These are phyloP conservation scores for Xanthia icteritia DNA, from an alignment of 2,888 invertebrate genomes.

Conservation along the genomic window DNA sequence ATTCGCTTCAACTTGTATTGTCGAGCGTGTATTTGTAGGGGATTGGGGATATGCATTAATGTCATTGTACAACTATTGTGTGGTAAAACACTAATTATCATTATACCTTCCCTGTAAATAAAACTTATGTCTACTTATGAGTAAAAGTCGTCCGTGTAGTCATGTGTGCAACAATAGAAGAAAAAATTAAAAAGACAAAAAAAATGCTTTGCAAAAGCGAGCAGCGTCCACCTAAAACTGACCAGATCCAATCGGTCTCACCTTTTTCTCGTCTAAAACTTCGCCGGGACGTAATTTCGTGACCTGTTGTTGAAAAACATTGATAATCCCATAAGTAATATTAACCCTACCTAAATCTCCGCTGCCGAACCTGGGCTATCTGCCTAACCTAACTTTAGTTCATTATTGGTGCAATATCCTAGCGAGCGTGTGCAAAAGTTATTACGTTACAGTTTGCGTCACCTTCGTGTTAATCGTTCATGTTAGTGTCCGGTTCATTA, in stretches of 20 bases:
- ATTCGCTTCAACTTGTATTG: slow-evolving; percentile 40
- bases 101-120: slow-evolving; percentile 55
- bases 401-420: slow-evolving; percentile 83
- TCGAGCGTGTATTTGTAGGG: slow-evolving; percentile 47
- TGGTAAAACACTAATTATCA: slow-evolving; percentile 66
- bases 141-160: slow-evolving; percentile 69
- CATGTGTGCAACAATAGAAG: slow-evolving; percentile 74
- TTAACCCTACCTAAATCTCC: slow-evolving; percentile 83
- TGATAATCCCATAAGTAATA: slow-evolving; percentile 82
- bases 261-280: slow-evolving; percentile 98
- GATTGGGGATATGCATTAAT: slow-evolving; percentile 31
- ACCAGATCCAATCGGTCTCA: slow-evolving; percentile 92
- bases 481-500: slow-evolving; percentile 84
- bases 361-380: slow-evolving; percentile 84
- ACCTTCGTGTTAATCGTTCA: slow-evolving; percentile 82
- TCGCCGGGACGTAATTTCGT: slow-evolving; percentile 98
- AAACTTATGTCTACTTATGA: slow-evolving; percentile 55
- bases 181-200: slow-evolving; percentile 77
- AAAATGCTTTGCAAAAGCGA: slow-evolving; percentile 89
- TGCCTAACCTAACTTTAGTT: slow-evolving; percentile 67
- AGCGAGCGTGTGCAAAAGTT: slow-evolving; percentile 86
- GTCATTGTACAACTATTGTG: slow-evolving; percentile 34
- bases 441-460: slow-evolving; percentile 84
- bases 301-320: slow-evolving; percentile 92
- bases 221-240: slow-evolving; percentile 89